phyloP scores from a whole-genome alignment of 2,797 vertebrate genomes.

The Aviceda cuculoides region DNA sequence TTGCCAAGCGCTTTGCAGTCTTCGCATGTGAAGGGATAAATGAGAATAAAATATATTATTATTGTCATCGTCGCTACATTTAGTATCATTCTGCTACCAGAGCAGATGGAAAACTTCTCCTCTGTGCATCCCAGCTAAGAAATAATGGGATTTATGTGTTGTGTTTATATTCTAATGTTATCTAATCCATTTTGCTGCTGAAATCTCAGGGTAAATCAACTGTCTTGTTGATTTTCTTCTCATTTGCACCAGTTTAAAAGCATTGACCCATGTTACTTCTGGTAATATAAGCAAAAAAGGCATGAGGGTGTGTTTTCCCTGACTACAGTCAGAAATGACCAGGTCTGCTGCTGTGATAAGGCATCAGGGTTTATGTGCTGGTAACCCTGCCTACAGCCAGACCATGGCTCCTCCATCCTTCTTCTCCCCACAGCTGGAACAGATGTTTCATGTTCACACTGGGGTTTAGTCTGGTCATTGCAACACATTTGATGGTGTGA shows the following conservation, averaged over 20 bases:
- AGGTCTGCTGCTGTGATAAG: background rate
- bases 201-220: conserved; percentile 34
- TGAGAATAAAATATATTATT: conserved; percentile 43
- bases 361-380: background rate
- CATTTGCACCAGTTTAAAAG: background rate
- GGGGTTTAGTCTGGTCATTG: background rate
- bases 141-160: conserved; percentile 40
- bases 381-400: background rate
- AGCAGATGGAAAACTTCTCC: conserved; percentile 63
- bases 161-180: conserved; percentile 35
- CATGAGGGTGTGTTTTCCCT: background rate
- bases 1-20: background rate
- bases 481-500: background rate
- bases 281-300: background rate
- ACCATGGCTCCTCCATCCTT: accelerated
- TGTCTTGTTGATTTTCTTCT: conserved; percentile 22
- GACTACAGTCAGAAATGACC: background rate
- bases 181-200: conserved; percentile 8
- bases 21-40: background rate
- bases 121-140: conserved; percentile 55
- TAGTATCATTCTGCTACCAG: conserved; percentile 4
- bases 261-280: background rate
- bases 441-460: background rate
- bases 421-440: background rate
- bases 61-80: background rate